phyloP scores from a whole-genome alignment of 2,888 invertebrate species.

The Erpobdella octoculata region DNA sequence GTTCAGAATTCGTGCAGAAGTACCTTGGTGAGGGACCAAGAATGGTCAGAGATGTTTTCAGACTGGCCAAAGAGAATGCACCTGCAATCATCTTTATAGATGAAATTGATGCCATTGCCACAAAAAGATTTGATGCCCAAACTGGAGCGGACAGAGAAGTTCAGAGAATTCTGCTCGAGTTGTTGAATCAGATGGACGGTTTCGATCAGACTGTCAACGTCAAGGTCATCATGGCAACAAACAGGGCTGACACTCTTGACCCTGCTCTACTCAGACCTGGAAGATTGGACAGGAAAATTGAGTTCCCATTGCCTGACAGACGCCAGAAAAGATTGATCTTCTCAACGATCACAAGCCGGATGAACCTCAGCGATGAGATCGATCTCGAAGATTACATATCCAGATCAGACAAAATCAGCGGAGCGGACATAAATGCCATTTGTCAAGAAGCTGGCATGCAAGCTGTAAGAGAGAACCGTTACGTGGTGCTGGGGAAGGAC shows the following conservation, averaged over 20 bases:
- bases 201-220: constrained; percentile 99
- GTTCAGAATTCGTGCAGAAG: constrained; percentile 98
- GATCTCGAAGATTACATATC: constrained; percentile 98
- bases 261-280: constrained; percentile 92
- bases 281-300: constrained; percentile 93
- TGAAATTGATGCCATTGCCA: constrained; percentile 98
- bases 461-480: constrained; percentile 95
- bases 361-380: constrained; percentile 77
- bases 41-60: constrained; percentile 97
- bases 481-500: constrained; percentile 95
- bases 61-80: constrained; percentile 95
- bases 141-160: constrained; percentile 97
- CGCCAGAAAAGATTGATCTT: constrained; percentile 86
- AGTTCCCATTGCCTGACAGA: constrained; percentile 91
- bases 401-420: constrained; percentile 93
- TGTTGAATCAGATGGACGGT: constrained; percentile 99
- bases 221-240: constrained; percentile 91
- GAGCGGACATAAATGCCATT: constrained; percentile 98
- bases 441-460: constrained; percentile 99
- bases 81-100: constrained; percentile 99
- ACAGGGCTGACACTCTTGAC: constrained; percentile 93
- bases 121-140: constrained; percentile 95
- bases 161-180: constrained; percentile 88
- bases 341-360: constrained; percentile 77
- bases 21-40: constrained; percentile 97